These are phyloP conservation scores for Tetramorium simillimum DNA, from an alignment of 1,140 invertebrate species.

Conservation along the genomic window DNA sequence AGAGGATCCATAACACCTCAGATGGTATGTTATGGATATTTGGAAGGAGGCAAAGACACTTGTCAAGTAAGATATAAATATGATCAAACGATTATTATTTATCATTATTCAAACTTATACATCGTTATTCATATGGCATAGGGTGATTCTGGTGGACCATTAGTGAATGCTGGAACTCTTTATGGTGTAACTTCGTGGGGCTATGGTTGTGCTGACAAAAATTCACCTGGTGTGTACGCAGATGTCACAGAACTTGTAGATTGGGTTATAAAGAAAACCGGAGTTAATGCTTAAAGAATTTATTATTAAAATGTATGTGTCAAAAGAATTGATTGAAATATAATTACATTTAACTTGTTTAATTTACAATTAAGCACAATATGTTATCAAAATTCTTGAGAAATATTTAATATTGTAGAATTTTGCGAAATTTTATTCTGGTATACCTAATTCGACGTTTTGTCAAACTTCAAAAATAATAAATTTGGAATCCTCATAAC, in stretches of 20 bases:
- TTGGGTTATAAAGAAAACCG: slow-evolving; percentile 78
- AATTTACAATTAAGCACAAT: neutral
- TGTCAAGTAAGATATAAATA: slow-evolving; percentile 74
- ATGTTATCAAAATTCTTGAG: neutral
- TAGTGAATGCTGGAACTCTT: slow-evolving; percentile 85
- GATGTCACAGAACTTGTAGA: slow-evolving; percentile 81
- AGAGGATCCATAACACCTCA: slow-evolving; percentile 56
- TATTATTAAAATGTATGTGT: neutral
- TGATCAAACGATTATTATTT: neutral
- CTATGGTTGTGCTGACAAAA: slow-evolving; percentile 85
- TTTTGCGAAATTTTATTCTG: neutral
- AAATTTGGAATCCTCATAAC: slow-evolving; percentile 52
- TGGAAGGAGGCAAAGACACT: slow-evolving; percentile 68
- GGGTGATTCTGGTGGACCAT: slow-evolving; percentile 89
- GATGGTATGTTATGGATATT: slow-evolving; percentile 75
- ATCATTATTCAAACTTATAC: neutral
- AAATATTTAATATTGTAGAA: neutral
- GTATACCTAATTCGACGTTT: slow-evolving; percentile 42
- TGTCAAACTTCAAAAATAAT: slow-evolving; percentile 66
- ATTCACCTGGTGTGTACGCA: slow-evolving; percentile 88
- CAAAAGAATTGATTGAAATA: neutral
- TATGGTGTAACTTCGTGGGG: slow-evolving; percentile 89
- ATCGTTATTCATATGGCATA: slow-evolving; percentile 75
- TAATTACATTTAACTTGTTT: slow-evolving; percentile 4
- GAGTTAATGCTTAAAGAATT: neutral